A percentile compares a stretch with the other conserved stretches of the same genome.
Conservation (phyloP, 2,797 vertebrate species). For the Semotilus atromaculatus region DNA sequence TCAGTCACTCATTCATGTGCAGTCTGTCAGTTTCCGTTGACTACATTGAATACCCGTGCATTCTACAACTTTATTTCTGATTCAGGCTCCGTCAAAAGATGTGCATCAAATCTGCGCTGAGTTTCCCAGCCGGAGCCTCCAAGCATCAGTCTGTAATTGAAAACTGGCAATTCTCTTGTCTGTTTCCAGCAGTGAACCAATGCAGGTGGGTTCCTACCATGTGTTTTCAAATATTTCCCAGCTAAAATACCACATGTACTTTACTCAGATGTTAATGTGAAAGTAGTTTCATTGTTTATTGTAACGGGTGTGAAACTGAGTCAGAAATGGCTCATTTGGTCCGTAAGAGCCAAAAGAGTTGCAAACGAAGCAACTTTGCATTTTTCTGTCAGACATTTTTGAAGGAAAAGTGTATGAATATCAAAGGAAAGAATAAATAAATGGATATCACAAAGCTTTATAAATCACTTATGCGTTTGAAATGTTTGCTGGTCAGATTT, state of each 20-base stretch:
- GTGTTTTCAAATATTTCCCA: neutral
- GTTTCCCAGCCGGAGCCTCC: conserved; percentile 70
- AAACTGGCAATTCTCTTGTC: conserved; percentile 71
- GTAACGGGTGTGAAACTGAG: neutral
- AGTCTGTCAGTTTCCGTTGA: neutral
- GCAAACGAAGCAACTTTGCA: neutral
- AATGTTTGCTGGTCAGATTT: neutral
- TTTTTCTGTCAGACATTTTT: neutral
- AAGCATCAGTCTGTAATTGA: conserved; percentile 71
- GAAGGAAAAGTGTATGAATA: no score
- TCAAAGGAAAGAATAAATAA: neutral
- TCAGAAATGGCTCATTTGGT: neutral
- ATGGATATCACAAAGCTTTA: neutral
- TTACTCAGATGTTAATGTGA: neutral
- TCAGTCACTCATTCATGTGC: neutral
- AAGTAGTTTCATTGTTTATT: neutral
- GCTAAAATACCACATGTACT: neutral
- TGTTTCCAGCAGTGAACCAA: conserved; percentile 77
- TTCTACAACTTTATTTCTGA: neutral
- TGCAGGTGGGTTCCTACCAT: conserved; percentile 75
- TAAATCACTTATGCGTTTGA: neutral
- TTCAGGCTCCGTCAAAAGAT: conserved; percentile 89
- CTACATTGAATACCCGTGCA: neutral
- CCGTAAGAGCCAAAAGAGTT: neutral
- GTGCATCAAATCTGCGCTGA: conserved; percentile 85